Base-by-base conservation (phyloP, 2,797 vertebrate genomes). In the Tympanoctomys barrerae region DNA sequence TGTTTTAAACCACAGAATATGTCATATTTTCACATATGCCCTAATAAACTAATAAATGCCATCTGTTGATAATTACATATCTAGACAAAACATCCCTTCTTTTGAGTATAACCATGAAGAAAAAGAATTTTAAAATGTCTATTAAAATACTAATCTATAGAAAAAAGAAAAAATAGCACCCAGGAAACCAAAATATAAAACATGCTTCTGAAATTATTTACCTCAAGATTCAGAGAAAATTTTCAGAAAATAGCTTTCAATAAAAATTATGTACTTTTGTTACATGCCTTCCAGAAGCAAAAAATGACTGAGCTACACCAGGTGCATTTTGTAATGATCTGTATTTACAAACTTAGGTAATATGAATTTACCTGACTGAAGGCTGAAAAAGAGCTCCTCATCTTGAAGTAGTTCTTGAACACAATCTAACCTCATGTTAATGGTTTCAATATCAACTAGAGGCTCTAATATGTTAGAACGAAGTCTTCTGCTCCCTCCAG, bases 381-480 rank as follows among this genome's bases (percentile, higher is more conserved):
- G 98, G 94, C 99, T 99, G 96, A 99, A 99, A 98, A 99, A 99
- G 77, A 99, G 99, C 93, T 99, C 99, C 92, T 99, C 99, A 26
- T 99, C 98, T 97, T 99, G 99, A 89, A 99, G 98, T 77, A 99
- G 98, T 97, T 99, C 99, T 97, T 99, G 99, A 97, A 99, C 98
- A 88, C 99, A 98, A 91, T 99, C 99, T 97, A 99, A 97, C 79
- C 99, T 99, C 28, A 98, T 99, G 98, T 98, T 99, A 98, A 99
- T 99, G 85, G 99, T 99, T 97, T 99, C 99, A 61, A 98, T 97
- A 96, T 99, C 99, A 96, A 99, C 96, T 59, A 99, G 98, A 66
- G 99, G 99, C 97, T 99, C 99, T 95, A 99, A 97, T 96, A 99
- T 99, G 97, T 99, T 99, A 73, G 99, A 99, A 80, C 99, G 99